Base-by-base conservation (phyloP, 1,140 invertebrate species). In the Drosophila pseudoobscura region DNA sequence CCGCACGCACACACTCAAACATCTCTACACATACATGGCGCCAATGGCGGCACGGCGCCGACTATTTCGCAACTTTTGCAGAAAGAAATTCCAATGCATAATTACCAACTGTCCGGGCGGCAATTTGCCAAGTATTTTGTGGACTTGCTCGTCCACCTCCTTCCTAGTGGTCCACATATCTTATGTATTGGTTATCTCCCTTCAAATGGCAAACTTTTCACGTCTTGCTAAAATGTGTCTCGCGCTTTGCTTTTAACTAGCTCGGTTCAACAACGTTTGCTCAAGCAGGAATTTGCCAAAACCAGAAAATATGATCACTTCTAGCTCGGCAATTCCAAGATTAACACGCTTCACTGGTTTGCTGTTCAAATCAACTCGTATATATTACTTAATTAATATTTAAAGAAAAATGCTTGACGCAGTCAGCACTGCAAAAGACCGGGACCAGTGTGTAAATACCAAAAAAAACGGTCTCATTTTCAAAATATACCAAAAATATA, bases 31-130 rank as follows among this genome's bases (percentile, higher is more conserved):
- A 59, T 22, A n/a, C 54, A 9, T 13, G 29, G 51, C 47, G 65
- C 44, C 62, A 66, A 68, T 75, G 72, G 71, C 73, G 72, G 31
- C 31, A 26, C 24, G 31, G 71, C 78, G 52, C 64, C 62, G 45
- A 49, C 55, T 53, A 87, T 87, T 87, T 87, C 82, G 83, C 82
- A 87, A 85, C 70, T 75, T 69, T 20, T 20, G 2, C 20, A 72
- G 59, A 39, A 39, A 39, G 54, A 56, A 70, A 71, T 68, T 64
- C 43, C 52, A 26, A 58, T 76, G 55, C 51, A n/a, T 8, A 41
- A 49, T 65, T 65, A 87, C 82, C 78, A 88, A 78, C 6, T 43
- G 57, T 11, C 82, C 82, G 26, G 46, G 58, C 39, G 58, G 75
- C 2, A 88, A 2, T 46, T 82, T 88, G 8, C 22, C 50, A 41